phyloP scores from a whole-genome alignment of 2,113 vertebrate species.

The Perca schrenkii region DNA sequence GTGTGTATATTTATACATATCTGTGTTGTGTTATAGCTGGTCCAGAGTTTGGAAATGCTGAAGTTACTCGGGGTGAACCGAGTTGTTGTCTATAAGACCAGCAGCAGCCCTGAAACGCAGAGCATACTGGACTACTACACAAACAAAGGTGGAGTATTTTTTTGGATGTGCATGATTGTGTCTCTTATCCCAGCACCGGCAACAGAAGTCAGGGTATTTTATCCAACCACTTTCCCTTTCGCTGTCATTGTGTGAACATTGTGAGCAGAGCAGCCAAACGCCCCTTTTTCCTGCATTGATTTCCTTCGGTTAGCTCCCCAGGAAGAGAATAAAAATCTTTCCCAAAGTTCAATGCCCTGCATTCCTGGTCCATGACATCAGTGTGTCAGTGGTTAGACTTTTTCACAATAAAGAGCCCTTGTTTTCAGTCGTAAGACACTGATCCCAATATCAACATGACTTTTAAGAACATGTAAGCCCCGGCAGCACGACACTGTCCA shows the following conservation, averaged over 20 bases:
- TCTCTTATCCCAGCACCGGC: neutral
- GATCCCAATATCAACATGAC: too few relatives aligned
- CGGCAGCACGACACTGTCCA: too few relatives aligned
- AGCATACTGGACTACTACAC: constrained; percentile 82
- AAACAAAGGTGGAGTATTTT: constrained; percentile 52
- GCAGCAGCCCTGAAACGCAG: constrained; percentile 73
- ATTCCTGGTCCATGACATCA: too few relatives aligned
- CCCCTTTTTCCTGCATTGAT: too few relatives aligned
- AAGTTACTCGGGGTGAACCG: constrained; percentile 79
- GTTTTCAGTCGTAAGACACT: too few relatives aligned
- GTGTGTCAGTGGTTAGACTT: too few relatives aligned
- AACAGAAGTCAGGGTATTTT: neutral
- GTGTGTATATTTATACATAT: neutral
- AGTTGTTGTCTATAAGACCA: constrained; percentile 84
- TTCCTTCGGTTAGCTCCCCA: too few relatives aligned
- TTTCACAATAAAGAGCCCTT: too few relatives aligned
- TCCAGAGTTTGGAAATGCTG: constrained; percentile 84
- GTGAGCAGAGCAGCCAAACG: neutral
- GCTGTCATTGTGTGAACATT: neutral
- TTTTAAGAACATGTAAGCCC: too few relatives aligned
- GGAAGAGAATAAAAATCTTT: too few relatives aligned
- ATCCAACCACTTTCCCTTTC: neutral
- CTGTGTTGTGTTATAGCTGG: constrained; percentile 52
- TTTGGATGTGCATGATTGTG: neutral
- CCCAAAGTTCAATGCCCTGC: too few relatives aligned